These are phyloP conservation scores for Camelus bactrianus DNA, from an alignment of 2,113 vertebrate species.

Conservation along the genomic window DNA sequence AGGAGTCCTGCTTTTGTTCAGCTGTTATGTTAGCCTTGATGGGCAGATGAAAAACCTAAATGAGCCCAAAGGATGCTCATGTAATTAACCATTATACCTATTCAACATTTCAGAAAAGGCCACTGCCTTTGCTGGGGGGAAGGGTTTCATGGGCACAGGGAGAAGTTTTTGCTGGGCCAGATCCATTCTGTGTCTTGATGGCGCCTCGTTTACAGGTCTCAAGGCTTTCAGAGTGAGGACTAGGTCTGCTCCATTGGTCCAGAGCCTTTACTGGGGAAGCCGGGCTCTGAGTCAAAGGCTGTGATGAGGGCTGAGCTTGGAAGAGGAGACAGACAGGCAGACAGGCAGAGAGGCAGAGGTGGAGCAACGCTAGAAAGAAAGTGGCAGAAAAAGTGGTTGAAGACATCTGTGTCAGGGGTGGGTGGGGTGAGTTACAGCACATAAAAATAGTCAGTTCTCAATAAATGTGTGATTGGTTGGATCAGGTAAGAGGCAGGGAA, in stretches of 20 bases:
- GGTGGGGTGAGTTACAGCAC: background rate
- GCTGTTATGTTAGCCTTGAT: slow-evolving; percentile 23
- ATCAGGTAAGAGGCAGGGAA: background rate
- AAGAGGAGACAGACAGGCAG: background rate
- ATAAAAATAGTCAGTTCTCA: background rate
- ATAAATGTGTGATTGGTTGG: background rate
- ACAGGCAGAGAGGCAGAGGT: background rate
- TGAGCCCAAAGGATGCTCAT: background rate
- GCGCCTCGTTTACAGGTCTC: background rate
- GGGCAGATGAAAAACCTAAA: slow-evolving; percentile 24
- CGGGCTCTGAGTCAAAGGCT: background rate
- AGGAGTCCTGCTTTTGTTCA: background rate
- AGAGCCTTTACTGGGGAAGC: background rate
- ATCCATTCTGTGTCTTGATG: background rate
- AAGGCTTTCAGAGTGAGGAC: background rate
- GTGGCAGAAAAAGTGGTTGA: no score
- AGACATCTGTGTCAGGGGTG: background rate
- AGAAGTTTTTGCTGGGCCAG: background rate
- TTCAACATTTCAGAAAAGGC: slow-evolving; percentile 39
- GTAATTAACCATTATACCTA: slow-evolving; percentile 56
- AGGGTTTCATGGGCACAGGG: background rate
- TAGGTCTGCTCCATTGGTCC: background rate
- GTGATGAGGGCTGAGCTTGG: background rate
- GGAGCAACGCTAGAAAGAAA: background rate
- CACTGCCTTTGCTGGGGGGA: background rate